Percentiles rank a stretch among this genome's conserved stretches.
Evolutionary conservation across 2,113 vertebrate species (phyloP).

Genomic region (Mohoua ochrocephala): DNA sequence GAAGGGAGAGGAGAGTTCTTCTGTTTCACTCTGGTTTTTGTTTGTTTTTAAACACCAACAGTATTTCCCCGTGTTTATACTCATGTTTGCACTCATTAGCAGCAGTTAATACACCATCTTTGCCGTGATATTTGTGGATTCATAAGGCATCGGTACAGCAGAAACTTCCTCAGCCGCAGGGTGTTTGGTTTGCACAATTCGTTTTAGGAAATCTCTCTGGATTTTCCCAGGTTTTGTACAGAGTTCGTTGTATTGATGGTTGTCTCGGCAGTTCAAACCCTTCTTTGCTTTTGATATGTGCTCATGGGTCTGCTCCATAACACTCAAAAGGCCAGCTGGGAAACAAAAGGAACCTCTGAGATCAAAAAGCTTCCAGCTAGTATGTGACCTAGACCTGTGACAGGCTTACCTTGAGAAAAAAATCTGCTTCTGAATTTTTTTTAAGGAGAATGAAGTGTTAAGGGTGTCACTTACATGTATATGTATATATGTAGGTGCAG

Average conservation of each 20-base stretch:
- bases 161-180: background rate
- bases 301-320: background rate
- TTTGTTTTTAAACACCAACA: conserved; percentile 30
- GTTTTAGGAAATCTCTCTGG: background rate
- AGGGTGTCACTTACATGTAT: background rate
- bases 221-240: conserved; percentile 15
- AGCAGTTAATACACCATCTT: background rate
- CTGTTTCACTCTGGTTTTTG: background rate
- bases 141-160: background rate
- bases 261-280: background rate
- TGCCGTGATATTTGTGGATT: background rate
- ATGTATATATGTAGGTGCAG: too few species aligned
- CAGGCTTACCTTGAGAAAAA: background rate
- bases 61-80: background rate
- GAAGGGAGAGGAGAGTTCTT: background rate
- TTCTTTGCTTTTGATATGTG: background rate
- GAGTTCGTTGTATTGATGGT: background rate
- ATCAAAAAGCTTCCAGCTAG: background rate
- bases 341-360: background rate
- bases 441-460: background rate
- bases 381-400: background rate
- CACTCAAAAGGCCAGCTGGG: background rate
- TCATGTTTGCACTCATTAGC: conserved; percentile 4
- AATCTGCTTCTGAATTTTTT: background rate
- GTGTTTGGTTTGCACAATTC: background rate